Percentiles rank a stretch among this genome's conserved stretches.
These are phyloP conservation scores for Pseudomyrmex dendroicus DNA, from an alignment of 1,140 invertebrate genomes.

Conservation along the genomic window DNA sequence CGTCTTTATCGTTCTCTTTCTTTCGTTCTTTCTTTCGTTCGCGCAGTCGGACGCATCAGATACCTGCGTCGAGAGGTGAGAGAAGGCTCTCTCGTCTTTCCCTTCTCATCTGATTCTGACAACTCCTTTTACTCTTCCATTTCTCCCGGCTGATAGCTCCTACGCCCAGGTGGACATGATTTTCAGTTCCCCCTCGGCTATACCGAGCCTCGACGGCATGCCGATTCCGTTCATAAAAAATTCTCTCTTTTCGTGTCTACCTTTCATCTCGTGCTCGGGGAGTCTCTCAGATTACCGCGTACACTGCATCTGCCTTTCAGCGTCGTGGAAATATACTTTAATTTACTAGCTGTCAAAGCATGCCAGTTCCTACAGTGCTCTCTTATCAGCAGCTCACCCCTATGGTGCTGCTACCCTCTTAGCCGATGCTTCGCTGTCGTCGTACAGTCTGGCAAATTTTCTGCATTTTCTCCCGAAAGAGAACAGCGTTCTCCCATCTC, in stretches of 20 bases:
- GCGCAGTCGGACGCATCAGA: constrained; percentile 40
- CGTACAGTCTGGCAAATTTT: constrained; percentile 42
- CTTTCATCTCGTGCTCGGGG: constrained; percentile 66
- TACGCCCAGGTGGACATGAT: constrained; percentile 67
- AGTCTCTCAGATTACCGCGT: constrained; percentile 69
- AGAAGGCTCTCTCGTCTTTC: neutral
- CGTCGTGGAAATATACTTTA: constrained; percentile 74
- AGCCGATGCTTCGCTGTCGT: constrained; percentile 22
- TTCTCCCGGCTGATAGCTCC: constrained; percentile 46
- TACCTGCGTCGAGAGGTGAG: neutral
- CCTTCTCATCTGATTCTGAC: constrained; percentile 70
- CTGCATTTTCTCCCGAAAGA: constrained; percentile 55
- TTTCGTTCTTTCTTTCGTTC: constrained; percentile 8
- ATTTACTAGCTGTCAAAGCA: constrained; percentile 74
- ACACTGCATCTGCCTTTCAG: constrained; percentile 69
- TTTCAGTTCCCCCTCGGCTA: constrained; percentile 54
- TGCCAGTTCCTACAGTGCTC: constrained; percentile 68
- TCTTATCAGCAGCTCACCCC: constrained; percentile 67
- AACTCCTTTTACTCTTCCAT: constrained; percentile 66
- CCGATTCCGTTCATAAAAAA: constrained; percentile 72
- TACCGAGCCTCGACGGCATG: constrained; percentile 41
- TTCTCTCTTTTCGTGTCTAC: constrained; percentile 67
- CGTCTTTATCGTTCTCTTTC: constrained; percentile 55
- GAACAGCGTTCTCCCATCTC: constrained; percentile 30
- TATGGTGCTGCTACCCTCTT: constrained; percentile 51